Percentiles rank a stretch among this genome's conserved stretches.
Evolutionary conservation across 2,797 vertebrate species (phyloP).

Genomic region (Benthosema pterotum): DNA sequence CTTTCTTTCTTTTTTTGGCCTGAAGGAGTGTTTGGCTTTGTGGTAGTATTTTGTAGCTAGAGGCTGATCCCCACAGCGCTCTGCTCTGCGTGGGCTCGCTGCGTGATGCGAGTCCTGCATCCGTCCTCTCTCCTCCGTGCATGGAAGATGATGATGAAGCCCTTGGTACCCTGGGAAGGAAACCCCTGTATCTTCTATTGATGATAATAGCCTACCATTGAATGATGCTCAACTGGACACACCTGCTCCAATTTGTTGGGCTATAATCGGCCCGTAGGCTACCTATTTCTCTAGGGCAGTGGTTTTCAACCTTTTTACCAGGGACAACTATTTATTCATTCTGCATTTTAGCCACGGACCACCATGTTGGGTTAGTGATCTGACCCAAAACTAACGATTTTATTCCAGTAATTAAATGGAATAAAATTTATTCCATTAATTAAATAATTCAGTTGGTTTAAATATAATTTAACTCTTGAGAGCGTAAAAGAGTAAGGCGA

Average conservation of each 20-base stretch:
- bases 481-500: too few relatives aligned
- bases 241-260: constrained; percentile 49
- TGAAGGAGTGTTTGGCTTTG: constrained; percentile 38
- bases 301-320: too few relatives aligned
- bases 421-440: too few relatives aligned
- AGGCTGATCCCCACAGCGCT: constrained; percentile 33
- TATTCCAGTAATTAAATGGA: too few relatives aligned
- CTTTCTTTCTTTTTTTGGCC: constrained; percentile 23
- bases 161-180: constrained; percentile 79
- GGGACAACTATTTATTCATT: too few relatives aligned
- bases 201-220: constrained; percentile 38
- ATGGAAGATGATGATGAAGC: constrained; percentile 65
- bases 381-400: too few relatives aligned
- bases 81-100: constrained; percentile 63
- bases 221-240: constrained; percentile 66
- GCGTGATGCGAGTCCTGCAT: constrained; percentile 1
- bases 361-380: too few relatives aligned
- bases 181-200: constrained; percentile 78
- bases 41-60: constrained; percentile 24
- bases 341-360: too few relatives aligned
- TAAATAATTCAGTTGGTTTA: too few relatives aligned
- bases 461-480: too few relatives aligned
- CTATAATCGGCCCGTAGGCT: constrained; percentile 11
- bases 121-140: constrained; percentile 47
- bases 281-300: background rate